Base-by-base conservation (phyloP, 1,140 invertebrate species). In the Drosophila melanogaster region DNA sequence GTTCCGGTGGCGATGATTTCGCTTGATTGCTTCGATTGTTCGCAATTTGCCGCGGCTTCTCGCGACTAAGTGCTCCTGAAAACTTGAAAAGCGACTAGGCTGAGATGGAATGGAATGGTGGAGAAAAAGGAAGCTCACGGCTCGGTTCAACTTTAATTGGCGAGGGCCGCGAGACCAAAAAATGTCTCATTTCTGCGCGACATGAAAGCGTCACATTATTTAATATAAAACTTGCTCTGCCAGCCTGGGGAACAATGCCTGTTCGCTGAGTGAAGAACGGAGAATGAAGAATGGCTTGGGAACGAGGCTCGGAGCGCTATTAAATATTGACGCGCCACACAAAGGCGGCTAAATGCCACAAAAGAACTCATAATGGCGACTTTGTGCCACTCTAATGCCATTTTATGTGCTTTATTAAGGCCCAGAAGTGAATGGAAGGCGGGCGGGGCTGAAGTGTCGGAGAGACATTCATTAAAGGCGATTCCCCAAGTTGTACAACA, bases 341-440 rank as follows among this genome's bases (percentile, higher is more conserved):
- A 89, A 89, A 87, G 76, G 67, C 72, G 79, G 70, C 83, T 79
- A 89, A 83, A 87, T 79, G 84, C 79, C 79, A 89, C 83, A 87
- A 90, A 87, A 87, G 85, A 87, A 87, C 84, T 84, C 84, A 89
- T 87, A 87, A 87, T 87, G 76, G 75, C 71, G 76, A 89, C 75
- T 83, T 87, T 87, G 84, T 84, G 72, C 58, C 74, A 87, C 81
- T 64, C 81, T 87, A 81, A 87, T 87, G 79, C 78, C 79, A 77
- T 67, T 79, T 86, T 87, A 81, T 86, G 75, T 79, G 81, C 79
- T 86, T 87, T 87, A 87, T 86, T 87, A 87, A 67, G 75, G 46
- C 61, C 78, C 54, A 55, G 60, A 50, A 37, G 12, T 11, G 47
- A 8, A 30, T 10, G 8, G 30, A 2, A 0, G 7, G 41, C 14